Base-by-base conservation (phyloP, 2,113 vertebrate species). In the Osmerus eperlanus region DNA sequence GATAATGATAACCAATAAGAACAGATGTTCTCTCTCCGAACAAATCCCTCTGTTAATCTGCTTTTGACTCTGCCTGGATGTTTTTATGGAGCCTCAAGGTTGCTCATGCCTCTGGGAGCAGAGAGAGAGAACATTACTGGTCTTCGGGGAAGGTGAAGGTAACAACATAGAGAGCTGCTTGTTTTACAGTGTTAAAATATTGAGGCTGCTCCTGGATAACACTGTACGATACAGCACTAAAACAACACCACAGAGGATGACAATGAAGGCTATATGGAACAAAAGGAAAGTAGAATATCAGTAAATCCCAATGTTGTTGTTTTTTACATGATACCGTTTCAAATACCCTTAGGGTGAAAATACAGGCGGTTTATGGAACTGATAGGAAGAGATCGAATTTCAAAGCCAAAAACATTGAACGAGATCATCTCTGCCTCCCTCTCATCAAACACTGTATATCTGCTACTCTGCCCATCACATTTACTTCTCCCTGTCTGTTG, bases 321-420 rank as follows among this genome's bases (percentile, higher is more conserved):
- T 47, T 47, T 11, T 11, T 9, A 12, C 41, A 47, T 47, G 1
- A 47, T 47, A 47, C 41, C 9, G 11, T 47, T 47, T 47, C 41
- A 47, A 9, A 47, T 2, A 12, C 41, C 41, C 41, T 12, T 47
- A 47, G 7, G 41, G 82, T 86, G 86, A 83, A 82, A 89, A 89
- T 89, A 81, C 85, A 87, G 78, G 84, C 71, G 82, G 81, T 86
- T 89, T 85, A 82, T 87, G 85, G 85, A 81, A 89, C 87, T 76
- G 77, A 80, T 84, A 70, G 76, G 81, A 87, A 87, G 85, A 86
- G 90, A 91, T 88, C 84, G 83, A 87, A 90, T 91, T 86, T 87
- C 82, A 83, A 89, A 84, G 79, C 82, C 84, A 82, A 88, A 89
- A 88, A 83, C 86, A 85, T 83, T 87, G 85, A 78, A 75, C 81